These are phyloP conservation scores for Aphyosemion australe DNA, from an alignment of 2,113 vertebrate species.

Conservation along the genomic window DNA sequence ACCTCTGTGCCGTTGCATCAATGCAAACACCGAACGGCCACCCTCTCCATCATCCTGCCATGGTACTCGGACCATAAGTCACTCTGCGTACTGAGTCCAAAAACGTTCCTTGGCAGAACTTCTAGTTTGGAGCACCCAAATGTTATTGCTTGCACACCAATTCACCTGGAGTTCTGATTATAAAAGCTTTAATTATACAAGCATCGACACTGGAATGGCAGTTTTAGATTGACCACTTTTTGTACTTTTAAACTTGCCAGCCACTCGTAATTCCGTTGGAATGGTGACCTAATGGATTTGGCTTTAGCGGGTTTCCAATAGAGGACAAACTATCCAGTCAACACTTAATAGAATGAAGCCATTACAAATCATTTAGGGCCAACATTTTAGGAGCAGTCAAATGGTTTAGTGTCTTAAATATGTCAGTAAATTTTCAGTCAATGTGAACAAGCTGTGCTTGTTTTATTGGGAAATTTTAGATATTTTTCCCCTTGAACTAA, in stretches of 20 bases:
- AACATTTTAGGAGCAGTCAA: constrained; percentile 12
- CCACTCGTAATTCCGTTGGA: constrained; percentile 58
- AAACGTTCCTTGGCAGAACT: constrained; percentile 51
- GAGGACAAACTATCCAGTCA: no score
- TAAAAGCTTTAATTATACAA: constrained; percentile 67
- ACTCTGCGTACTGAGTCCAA: constrained; percentile 48
- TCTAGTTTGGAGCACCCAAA: constrained; percentile 57
- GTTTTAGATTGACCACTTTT: constrained; percentile 64
- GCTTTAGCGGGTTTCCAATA: no score
- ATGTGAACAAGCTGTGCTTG: not conserved
- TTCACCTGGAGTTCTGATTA: constrained; percentile 74
- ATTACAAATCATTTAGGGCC: constrained; percentile 12
- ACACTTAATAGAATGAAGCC: no score
- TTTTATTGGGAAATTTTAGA: not conserved
- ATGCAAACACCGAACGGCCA: constrained; percentile 27
- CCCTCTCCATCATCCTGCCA: constrained; percentile 24
- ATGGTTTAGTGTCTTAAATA: not conserved
- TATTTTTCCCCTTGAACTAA: not conserved
- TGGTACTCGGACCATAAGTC: constrained; percentile 35
- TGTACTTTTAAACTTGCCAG: constrained; percentile 60
- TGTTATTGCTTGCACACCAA: constrained; percentile 68
- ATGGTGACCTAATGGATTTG: constrained; percentile 59
- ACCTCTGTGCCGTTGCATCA: constrained; percentile 31
- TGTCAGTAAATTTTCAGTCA: constrained; percentile 5
- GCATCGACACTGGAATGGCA: constrained; percentile 58